A percentile compares a stretch with the other conserved stretches of the same genome.
Evolutionary conservation across 2,888 invertebrate genomes (phyloP).

Genomic region (Mayetiola destructor): DNA sequence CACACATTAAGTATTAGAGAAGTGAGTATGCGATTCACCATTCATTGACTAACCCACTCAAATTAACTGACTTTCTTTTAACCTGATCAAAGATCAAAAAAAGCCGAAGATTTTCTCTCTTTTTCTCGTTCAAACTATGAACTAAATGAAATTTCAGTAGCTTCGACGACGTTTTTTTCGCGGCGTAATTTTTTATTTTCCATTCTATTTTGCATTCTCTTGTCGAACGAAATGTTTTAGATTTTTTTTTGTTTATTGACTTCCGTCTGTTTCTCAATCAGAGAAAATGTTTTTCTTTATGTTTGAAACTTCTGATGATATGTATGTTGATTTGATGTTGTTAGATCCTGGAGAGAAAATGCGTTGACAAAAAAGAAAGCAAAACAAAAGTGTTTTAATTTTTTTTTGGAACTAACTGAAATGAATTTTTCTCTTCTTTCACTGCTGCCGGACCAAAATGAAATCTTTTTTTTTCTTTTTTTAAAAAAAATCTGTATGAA

Average conservation of each 20-base stretch:
- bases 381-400: too few relatives aligned
- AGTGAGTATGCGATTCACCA: slow-evolving; percentile 42
- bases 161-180: neutral
- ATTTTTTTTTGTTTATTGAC: neutral
- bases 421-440: neutral
- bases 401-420: neutral
- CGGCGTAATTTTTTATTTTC: too few relatives aligned
- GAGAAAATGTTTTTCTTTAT: too few relatives aligned
- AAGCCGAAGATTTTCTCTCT: neutral
- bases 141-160: neutral
- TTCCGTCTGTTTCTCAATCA: too few relatives aligned
- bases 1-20: slow-evolving; percentile 85
- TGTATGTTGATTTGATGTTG: too few relatives aligned
- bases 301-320: too few relatives aligned
- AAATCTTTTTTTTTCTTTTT: neutral
- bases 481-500: neutral
- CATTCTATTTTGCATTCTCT: too few relatives aligned
- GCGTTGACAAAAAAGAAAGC: too few relatives aligned
- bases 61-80: slow-evolving; percentile 5
- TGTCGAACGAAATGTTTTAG: too few relatives aligned
- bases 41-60: slow-evolving; percentile 7
- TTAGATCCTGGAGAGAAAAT: too few relatives aligned
- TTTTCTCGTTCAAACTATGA: neutral
- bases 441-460: slow-evolving; percentile 10
- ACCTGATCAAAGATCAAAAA: neutral